Evolutionary conservation across 2,113 vertebrate genomes (phyloP), one percentile per base, ranked within the genome.

Genomic region (Vicugna pacos): DNA sequence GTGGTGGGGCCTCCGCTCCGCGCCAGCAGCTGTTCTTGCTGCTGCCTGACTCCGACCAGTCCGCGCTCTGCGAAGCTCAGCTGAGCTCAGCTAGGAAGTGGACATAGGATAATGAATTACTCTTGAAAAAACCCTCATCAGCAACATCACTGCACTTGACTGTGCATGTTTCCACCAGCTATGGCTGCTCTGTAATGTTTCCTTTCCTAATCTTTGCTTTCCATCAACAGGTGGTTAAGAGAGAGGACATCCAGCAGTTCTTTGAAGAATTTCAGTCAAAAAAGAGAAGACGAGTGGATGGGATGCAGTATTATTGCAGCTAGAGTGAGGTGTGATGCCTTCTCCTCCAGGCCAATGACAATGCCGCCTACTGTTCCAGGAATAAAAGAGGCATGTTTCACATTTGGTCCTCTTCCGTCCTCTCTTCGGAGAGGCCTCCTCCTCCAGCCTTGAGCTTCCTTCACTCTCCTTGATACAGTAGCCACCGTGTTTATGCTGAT

Each of bases 261-360:
- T 99, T 99, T 62, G 99, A 99, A 96, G 99, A 99, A 52, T 99
- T 99, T 91, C 99, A 98, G 96, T 99, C 99, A 3, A 99, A 98
- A 97, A 99, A 99, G 98, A 99, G 99, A 73, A 98, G 98, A 85
- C 97, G 99, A 88, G 97, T 99, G 85, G 98, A 99, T 1, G 98
- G 98, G 81, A 97, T 99, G 98, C 99, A 99, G 97, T 99, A 99
- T 94, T 99, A 99, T 58, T 99, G 99, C 87, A 99, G 99, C 97
- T 99, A 99, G 97, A 97, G 67, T 30, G 94, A 81, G 9, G 32
- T 0, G 0, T 0, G 81, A n/a, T 3, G 26, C 91, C 56, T 62
- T 35, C 77, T 65, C 64, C 19, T 17, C 72, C 69, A 62, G 93
- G 86, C 96, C 92, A 67, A 20, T 4, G 72, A 69, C 73, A 42